Evolutionary conservation across 1,140 invertebrate genomes (phyloP).

Genomic region (Riptortus pedestris): DNA sequence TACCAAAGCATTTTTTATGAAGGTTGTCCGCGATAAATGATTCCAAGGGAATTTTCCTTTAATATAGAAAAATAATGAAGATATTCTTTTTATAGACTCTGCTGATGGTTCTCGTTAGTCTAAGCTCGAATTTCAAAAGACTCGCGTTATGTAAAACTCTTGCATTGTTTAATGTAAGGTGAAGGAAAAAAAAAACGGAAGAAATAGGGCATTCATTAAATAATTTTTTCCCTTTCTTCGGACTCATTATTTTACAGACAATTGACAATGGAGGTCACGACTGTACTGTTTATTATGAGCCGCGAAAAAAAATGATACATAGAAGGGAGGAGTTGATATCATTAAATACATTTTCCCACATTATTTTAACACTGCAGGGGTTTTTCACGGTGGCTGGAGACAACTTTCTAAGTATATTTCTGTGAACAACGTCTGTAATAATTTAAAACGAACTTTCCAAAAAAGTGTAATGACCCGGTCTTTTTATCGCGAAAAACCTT

Average conservation of each 20-base stretch:
- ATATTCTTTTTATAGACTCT: background rate
- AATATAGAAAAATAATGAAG: conserved; percentile 12
- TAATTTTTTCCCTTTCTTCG: conserved; percentile 15
- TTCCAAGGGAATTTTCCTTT: too few relatives aligned
- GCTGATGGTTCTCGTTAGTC: background rate
- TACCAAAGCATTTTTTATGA: too few relatives aligned
- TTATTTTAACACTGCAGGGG: background rate
- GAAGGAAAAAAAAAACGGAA: background rate
- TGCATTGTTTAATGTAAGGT: background rate
- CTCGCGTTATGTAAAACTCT: conserved; percentile 1
- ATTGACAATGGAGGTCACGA: conserved; percentile 11
- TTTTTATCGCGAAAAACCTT: too few relatives aligned
- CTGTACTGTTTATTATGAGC: conserved; percentile 9
- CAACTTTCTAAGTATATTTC: too few relatives aligned
- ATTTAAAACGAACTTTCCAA: too few relatives aligned
- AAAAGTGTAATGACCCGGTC: too few relatives aligned
- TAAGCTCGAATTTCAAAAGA: background rate
- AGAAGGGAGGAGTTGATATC: background rate
- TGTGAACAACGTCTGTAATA: too few relatives aligned
- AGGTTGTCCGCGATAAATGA: too few relatives aligned
- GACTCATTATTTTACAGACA: conserved; percentile 12
- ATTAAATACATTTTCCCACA: background rate
- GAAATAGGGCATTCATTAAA: conserved; percentile 12
- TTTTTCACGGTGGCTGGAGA: too few relatives aligned
- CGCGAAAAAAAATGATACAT: background rate